These are phyloP conservation scores for Thereva unica DNA, from an alignment of 2,888 invertebrate genomes.

Conservation along the genomic window DNA sequence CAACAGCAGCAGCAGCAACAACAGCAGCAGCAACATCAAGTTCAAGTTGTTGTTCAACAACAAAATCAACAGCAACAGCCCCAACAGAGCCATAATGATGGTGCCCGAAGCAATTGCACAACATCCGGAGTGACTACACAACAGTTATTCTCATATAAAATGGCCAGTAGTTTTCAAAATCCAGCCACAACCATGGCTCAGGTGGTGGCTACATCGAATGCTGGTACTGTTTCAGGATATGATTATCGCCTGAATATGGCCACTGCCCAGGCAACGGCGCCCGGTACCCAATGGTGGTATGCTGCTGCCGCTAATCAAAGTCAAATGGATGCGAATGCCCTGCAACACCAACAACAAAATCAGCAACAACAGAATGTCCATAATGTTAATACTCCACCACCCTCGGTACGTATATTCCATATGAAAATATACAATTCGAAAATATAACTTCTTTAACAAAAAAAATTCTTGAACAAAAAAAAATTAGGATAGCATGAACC, in stretches of 20 bases:
- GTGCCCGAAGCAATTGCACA: slow-evolving; percentile 63
- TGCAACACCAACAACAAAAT: slow-evolving; percentile 63
- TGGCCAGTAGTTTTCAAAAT: slow-evolving; percentile 81
- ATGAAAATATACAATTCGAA: slow-evolving; percentile 1
- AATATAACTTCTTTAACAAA: background rate
- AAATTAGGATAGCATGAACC: too few relatives aligned
- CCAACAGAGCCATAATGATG: slow-evolving; percentile 59
- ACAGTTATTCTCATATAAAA: slow-evolving; percentile 83
- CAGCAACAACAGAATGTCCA: slow-evolving; percentile 55
- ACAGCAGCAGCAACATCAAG: slow-evolving; percentile 59
- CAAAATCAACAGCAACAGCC: slow-evolving; percentile 59
- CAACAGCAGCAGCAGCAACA: slow-evolving; percentile 54
- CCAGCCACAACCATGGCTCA: slow-evolving; percentile 69
- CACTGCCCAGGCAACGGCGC: slow-evolving; percentile 59
- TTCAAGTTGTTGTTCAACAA: slow-evolving; percentile 59
- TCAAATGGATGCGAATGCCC: slow-evolving; percentile 64
- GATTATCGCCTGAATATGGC: slow-evolving; percentile 74
- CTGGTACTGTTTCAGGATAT: slow-evolving; percentile 67
- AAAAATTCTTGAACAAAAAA: background rate
- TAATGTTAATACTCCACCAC: slow-evolving; percentile 54
- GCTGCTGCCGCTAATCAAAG: slow-evolving; percentile 65
- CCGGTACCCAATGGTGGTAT: slow-evolving; percentile 75
- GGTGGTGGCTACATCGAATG: slow-evolving; percentile 67
- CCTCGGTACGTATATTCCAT: slow-evolving; percentile 53
- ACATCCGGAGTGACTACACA: slow-evolving; percentile 66